These are phyloP conservation scores for Diabrotica virgifera DNA, from an alignment of 1,140 invertebrate species.

Conservation along the genomic window DNA sequence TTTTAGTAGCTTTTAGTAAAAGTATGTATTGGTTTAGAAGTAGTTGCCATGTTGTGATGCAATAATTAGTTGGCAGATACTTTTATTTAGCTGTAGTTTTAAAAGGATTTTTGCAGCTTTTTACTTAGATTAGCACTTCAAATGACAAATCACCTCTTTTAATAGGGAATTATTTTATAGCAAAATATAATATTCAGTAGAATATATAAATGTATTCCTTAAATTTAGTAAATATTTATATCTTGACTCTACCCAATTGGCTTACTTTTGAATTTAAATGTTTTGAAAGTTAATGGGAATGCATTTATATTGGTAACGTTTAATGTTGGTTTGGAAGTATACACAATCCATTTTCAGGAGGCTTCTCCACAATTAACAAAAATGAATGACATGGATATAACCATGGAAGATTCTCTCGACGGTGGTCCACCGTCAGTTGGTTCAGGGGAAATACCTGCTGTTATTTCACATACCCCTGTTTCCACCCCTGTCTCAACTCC, in stretches of 20 bases:
- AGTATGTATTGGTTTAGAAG: no score
- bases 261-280: no score
- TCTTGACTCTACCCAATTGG: background rate
- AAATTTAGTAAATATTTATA: background rate
- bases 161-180: background rate
- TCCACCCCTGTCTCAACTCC: conserved; percentile 31
- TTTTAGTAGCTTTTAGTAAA: no score
- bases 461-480: conserved; percentile 32
- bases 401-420: conserved; percentile 68
- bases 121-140: no score
- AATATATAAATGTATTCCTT: background rate
- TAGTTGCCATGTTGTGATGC: no score
- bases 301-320: background rate
- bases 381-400: conserved; percentile 58
- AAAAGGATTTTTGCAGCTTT: no score
- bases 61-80: no score
- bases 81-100: no score
- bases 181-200: background rate
- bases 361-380: conserved; percentile 55
- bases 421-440: conserved; percentile 71
- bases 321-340: background rate
- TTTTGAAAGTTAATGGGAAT: background rate
- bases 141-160: no score
- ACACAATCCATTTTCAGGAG: conserved; percentile 45
- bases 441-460: conserved; percentile 60